Evolutionary conservation across 2,113 vertebrate genomes (phyloP), one percentile per base, ranked within the genome.

Genomic region (Panurus biarmicus): DNA sequence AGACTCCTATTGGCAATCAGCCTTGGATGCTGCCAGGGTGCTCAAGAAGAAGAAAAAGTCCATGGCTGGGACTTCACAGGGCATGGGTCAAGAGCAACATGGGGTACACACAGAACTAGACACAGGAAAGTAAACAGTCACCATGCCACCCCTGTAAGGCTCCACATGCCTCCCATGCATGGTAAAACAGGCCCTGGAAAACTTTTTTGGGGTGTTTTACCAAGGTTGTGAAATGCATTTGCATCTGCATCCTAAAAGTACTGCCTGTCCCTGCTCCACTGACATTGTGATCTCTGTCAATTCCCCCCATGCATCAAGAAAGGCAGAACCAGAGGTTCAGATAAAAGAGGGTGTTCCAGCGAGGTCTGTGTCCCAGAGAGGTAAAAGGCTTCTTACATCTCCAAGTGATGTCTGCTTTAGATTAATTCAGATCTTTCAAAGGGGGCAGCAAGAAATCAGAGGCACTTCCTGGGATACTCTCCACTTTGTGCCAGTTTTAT

Each of bases 401-500:
- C 57, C 83, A 81, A 81, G 44, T 0, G 69, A 94, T 93, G 87
- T 91, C 93, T 96, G 90, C 85, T 88, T 88, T 67, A 94, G 93
- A 95, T 96, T 95, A 95, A 45, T 94, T 90, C 79, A 57, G 75
- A 80, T 84, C 85, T 93, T 87, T 86, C 72, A 56, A 78, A 86
- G 57, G 81, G 87, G 75, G 85, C 90, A 95, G 76, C 79, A 84
- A 83, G 75, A 88, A 95, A 94, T 84, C 82, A 95, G 85, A 93
- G 65, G 90, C 75, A 86, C 74, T 96, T 96, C 74, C 90, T 95
- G 79, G 64, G 94, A 91, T 71, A 71, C 51, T 91, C 85, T 95
- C 88, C 72, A 76, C 83, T 48, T 67, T 25, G 7, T 88, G 82
- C 79, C 85, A 90, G 47, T 53, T 83, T 13, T 76, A 75, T 90